These are phyloP conservation scores for Setophaga petechia DNA, from an alignment of 2,113 vertebrate genomes.

Conservation along the genomic window DNA sequence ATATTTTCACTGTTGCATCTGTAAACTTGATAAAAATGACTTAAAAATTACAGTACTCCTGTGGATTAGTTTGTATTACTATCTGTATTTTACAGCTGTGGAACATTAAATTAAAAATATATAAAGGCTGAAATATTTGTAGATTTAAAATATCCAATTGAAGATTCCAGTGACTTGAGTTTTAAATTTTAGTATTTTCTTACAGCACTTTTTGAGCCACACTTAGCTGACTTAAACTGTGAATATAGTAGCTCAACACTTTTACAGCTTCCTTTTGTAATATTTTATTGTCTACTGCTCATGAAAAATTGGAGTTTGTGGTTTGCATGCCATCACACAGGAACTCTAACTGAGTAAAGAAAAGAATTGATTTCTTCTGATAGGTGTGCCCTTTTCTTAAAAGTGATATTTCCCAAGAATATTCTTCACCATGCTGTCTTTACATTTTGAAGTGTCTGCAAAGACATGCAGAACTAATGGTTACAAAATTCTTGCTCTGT, in stretches of 20 bases:
- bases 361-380: background rate
- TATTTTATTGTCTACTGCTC: background rate
- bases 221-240: background rate
- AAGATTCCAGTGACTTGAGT: background rate
- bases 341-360: background rate
- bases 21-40: background rate
- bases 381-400: background rate
- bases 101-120: background rate
- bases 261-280: background rate
- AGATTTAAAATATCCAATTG: background rate
- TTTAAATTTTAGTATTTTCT: background rate
- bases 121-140: background rate
- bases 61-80: background rate
- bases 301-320: background rate
- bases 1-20: background rate
- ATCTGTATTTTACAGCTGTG: background rate
- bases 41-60: background rate
- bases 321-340: background rate
- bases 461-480: background rate
- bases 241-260: background rate
- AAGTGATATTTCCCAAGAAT: background rate
- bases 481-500: background rate
- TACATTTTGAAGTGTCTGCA: background rate
- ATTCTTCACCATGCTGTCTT: background rate
- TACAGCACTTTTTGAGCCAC: background rate